phyloP scores from a whole-genome alignment of 2,113 vertebrate genomes.

The Cheirogaleus medius region DNA sequence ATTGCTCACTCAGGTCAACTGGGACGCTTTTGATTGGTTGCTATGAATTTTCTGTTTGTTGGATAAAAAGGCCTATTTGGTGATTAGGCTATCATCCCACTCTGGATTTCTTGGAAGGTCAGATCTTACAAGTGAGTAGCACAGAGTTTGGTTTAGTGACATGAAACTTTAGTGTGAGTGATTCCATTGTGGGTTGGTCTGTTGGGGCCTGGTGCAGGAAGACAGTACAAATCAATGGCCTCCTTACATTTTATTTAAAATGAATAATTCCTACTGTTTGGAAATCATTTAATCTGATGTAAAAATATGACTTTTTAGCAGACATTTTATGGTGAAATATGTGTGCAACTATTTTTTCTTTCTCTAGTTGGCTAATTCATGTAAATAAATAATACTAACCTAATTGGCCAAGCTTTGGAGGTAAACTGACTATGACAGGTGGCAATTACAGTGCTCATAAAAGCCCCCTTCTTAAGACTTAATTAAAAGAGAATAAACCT shows the following conservation, averaged over 20 bases:
- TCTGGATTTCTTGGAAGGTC: background rate
- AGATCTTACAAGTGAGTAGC: background rate
- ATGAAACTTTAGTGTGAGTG: background rate
- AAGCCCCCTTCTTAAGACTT: conserved; percentile 52
- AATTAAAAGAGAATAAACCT: conserved; percentile 51
- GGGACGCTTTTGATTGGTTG: background rate
- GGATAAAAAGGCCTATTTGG: background rate
- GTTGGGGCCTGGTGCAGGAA: background rate
- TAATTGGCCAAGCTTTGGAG: conserved; percentile 54
- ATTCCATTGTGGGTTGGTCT: background rate
- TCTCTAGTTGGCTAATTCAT: conserved; percentile 32
- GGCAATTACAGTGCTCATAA: conserved; percentile 68
- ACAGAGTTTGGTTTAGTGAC: background rate
- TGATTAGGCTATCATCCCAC: background rate
- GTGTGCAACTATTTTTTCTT: background rate
- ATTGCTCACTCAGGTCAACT: background rate
- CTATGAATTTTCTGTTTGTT: background rate
- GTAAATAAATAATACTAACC: conserved; percentile 71
- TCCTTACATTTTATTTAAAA: background rate
- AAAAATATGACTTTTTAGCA: conserved; percentile 32
- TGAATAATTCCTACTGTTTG: background rate
- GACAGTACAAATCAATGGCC: background rate
- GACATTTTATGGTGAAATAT: conserved; percentile 42
- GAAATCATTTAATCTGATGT: background rate
- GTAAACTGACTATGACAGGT: conserved; percentile 61